Evolutionary conservation across 2,113 vertebrate species (phyloP).

Genomic region (Sarotherodon lohbergeri): DNA sequence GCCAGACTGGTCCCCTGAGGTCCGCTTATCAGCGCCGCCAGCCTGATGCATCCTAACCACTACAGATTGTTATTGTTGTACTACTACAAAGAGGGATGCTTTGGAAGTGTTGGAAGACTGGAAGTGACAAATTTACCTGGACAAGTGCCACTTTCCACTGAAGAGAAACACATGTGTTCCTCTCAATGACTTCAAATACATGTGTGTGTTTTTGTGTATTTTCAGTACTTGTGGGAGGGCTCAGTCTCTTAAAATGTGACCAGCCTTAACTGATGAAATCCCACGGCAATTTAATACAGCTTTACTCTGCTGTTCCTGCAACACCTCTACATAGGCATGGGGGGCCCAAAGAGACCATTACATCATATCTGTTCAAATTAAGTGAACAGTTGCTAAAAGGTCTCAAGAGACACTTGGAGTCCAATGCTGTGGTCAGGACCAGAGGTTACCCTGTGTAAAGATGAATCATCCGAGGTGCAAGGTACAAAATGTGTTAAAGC

Average conservation of each 20-base stretch:
- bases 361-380: constrained; percentile 13
- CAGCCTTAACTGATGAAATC: not conserved
- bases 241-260: not conserved
- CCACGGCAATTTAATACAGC: not conserved
- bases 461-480: not conserved
- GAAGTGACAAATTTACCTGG: constrained; percentile 49
- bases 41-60: constrained; percentile 29
- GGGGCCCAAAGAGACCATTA: not conserved
- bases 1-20: not conserved
- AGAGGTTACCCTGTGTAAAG: constrained; percentile 30
- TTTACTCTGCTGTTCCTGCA: not conserved
- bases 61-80: constrained; percentile 43
- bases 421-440: not conserved
- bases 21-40: constrained; percentile 37
- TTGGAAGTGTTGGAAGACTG: constrained; percentile 32
- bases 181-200: constrained; percentile 5
- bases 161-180: constrained; percentile 52
- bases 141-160: constrained; percentile 24
- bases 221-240: not conserved
- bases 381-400: constrained; percentile 12
- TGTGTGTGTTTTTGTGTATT: not conserved
- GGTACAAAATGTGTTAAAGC: not conserved
- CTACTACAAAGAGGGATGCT: not conserved
- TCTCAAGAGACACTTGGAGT: constrained; percentile 9
- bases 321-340: not conserved